Percentiles rank a stretch among this genome's conserved stretches.
Evolutionary conservation across 1,140 invertebrate genomes (phyloP).

Genomic region (Catajapyx aquilonaris): DNA sequence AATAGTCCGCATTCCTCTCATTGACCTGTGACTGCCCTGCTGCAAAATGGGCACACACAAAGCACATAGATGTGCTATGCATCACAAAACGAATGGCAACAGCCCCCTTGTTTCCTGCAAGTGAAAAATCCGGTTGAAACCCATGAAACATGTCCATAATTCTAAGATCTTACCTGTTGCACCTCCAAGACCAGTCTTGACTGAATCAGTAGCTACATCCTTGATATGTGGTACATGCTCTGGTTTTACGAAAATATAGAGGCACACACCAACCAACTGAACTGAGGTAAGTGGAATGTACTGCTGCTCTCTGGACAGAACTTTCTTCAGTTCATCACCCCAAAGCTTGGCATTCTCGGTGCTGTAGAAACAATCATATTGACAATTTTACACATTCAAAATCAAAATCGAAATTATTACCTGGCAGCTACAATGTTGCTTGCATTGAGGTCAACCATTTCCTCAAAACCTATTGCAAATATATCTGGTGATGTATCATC

Average conservation of each 20-base stretch:
- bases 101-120: slow-evolving; percentile 76
- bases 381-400: slow-evolving; percentile 8
- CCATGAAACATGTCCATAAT: not conserved
- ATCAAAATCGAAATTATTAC: slow-evolving; percentile 18
- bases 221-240: slow-evolving; percentile 66
- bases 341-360: slow-evolving; percentile 90
- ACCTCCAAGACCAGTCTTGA: slow-evolving; percentile 94
- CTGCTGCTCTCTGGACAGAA: slow-evolving; percentile 63
- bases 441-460: slow-evolving; percentile 98
- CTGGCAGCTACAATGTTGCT: slow-evolving; percentile 92
- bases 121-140: slow-evolving; percentile 4
- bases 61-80: slow-evolving; percentile 83
- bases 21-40: slow-evolving; percentile 91
- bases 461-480: slow-evolving; percentile 95
- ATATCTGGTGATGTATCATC: slow-evolving; percentile 54
- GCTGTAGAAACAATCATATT: slow-evolving; percentile 27
- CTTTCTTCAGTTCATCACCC: slow-evolving; percentile 85
- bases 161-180: slow-evolving; percentile 38
- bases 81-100: slow-evolving; percentile 81
- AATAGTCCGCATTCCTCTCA: slow-evolving; percentile 89
- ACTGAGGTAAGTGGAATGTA: slow-evolving; percentile 87
- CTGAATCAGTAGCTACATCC: slow-evolving; percentile 82
- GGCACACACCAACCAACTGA: slow-evolving; percentile 92
- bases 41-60: slow-evolving; percentile 97
- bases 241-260: slow-evolving; percentile 83